Conservation (phyloP, 92 coral and sea anemone genomes). For the Umimayanthus chanpuru region DNA sequence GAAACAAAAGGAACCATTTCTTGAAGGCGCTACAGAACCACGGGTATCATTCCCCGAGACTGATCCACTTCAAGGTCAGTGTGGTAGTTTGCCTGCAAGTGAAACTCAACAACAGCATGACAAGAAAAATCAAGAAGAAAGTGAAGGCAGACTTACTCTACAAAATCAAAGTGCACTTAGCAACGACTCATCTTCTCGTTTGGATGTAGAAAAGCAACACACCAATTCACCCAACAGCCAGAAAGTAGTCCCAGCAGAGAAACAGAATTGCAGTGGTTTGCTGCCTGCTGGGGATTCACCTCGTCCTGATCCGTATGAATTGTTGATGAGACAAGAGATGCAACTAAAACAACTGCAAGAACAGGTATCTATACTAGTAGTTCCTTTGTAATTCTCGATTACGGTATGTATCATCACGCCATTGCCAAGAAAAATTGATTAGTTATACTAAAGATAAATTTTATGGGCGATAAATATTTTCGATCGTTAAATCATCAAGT, state of each 20-base stretch:
- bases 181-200: not conserved
- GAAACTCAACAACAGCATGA: not conserved
- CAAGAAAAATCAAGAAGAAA: not conserved
- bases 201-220: not conserved
- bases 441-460: too few relatives aligned
- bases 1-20: not conserved
- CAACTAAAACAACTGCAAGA: slow-evolving; percentile 74
- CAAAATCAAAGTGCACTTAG: not conserved
- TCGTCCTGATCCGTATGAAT: slow-evolving; percentile 62
- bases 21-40: not conserved
- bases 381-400: not conserved
- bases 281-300: not conserved
- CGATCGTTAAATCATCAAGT: too few relatives aligned
- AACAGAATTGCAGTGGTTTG: not conserved
- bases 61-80: not conserved
- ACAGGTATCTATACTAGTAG: slow-evolving; percentile 50
- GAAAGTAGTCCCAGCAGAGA: not conserved
- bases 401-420: too few relatives aligned
- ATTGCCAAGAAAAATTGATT: too few relatives aligned
- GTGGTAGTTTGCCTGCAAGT: not conserved
- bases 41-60: not conserved
- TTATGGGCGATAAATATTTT: too few relatives aligned
- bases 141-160: not conserved
- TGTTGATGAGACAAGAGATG: slow-evolving; percentile 68
- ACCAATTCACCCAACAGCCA: not conserved